Evolutionary conservation across 1,140 invertebrate genomes (phyloP).

Genomic region (Saccostrea cuccullata): DNA sequence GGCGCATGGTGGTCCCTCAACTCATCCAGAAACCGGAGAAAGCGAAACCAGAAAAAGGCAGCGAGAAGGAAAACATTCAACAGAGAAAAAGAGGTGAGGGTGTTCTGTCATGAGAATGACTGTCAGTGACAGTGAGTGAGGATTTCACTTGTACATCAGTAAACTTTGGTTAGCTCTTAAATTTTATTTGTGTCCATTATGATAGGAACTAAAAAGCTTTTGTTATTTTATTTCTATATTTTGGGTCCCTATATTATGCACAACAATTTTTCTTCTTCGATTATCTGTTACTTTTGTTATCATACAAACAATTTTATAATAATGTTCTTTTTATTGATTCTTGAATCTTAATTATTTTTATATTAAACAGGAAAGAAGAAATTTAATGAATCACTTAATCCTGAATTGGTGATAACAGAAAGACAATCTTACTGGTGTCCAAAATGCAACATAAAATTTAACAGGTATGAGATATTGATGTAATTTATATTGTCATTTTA

Average conservation of each 20-base stretch:
- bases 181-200: no score
- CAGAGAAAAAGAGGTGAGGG: constrained; percentile 48
- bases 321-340: no score
- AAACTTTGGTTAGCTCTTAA: no score
- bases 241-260: no score
- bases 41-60: constrained; percentile 2
- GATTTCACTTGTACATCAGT: no score
- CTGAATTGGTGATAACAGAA: constrained; percentile 61
- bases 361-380: constrained; percentile 46
- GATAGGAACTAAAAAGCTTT: no score
- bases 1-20: constrained; percentile 62
- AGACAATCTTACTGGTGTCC: constrained; percentile 67
- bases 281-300: no score
- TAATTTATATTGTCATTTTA: neutral
- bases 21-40: constrained; percentile 61
- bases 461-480: constrained; percentile 58
- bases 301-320: no score
- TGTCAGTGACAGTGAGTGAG: no score
- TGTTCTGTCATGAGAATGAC: no score
- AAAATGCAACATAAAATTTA: constrained; percentile 71
- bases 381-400: constrained; percentile 53
- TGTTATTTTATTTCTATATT: no score
- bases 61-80: constrained; percentile 50
- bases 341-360: neutral
- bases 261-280: no score